Conservation (phyloP, 2,113 vertebrate genomes). For the Callipepla squamata region DNA sequence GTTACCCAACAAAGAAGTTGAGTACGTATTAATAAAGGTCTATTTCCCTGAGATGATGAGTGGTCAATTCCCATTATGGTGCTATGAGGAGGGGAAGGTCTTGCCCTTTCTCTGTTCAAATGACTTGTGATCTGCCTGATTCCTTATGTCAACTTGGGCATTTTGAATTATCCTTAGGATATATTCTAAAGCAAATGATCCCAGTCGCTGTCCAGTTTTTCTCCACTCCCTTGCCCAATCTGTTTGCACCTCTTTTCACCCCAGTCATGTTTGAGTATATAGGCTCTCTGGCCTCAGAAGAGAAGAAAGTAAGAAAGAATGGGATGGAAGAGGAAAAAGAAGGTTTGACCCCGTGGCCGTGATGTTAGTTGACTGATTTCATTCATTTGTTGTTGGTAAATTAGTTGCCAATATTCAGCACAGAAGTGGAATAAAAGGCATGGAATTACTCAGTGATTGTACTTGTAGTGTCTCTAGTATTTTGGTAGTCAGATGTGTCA, state of each 20-base stretch:
- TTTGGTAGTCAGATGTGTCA: not conserved
- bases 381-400: not conserved
- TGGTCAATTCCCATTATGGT: not conserved
- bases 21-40: accelerated
- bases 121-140: not conserved
- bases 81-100: not conserved
- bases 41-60: not conserved
- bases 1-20: not conserved
- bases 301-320: not conserved
- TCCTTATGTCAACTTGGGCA: not conserved
- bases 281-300: not conserved
- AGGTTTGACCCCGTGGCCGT: not conserved
- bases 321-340: not conserved
- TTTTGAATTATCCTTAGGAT: not conserved
- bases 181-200: not conserved
- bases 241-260: accelerated
- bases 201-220: not conserved
- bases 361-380: not conserved
- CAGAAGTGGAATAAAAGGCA: not conserved
- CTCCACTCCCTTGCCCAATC: not conserved
- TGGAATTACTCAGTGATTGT: not conserved
- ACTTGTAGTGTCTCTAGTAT: not conserved
- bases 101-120: not conserved
- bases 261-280: accelerated
- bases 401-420: not conserved